Base-by-base conservation (phyloP, 2,888 invertebrate genomes). In the Smittia aterrima region DNA sequence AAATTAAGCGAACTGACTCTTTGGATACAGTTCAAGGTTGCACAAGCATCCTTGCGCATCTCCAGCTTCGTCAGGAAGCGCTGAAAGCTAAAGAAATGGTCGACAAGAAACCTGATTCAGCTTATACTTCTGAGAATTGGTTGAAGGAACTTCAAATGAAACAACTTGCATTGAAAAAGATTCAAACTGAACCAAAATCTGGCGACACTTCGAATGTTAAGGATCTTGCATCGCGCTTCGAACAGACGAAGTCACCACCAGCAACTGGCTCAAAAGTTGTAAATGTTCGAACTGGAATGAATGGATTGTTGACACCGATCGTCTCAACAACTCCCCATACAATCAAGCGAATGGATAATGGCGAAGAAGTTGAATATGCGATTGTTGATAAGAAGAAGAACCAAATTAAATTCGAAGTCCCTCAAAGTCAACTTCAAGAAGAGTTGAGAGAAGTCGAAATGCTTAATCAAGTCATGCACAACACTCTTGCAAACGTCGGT, bases 181-280 rank as follows among this genome's bases (percentile, higher is more conserved):
- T 87, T 18, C 77, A 78, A 27, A 11, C 25, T 13, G 74, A 74
- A 22, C 25, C 27, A 27, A 38, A 40, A 41, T 47, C 41, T 7
- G 13, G 4, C 3, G 16, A 22, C 25, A n/a, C 18, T 13, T 73
- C 78, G 75, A 79, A 83, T 80, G 93, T 95, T 0, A 88, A 89
- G 81, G 92, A 92, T 80, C 86, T 95, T 79, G 92, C 94, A 0
- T 92, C 92, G 0, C 88, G 90, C 79, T 95, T 95, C 81, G 94
- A 95, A 81, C 86, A 86, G 77, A 82, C 83, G 22, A 82, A 82
- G 75, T 68, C 80, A 58, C 78, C 81, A 47, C 64, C 74, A 41
- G 20, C 18, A 18, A 13, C 66, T 20, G 67, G 64, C 7, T 24
- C 16, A 20, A 64, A 74, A 16, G 64, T 11, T 38, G 38, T 16